These are phyloP conservation scores for Chrysopa pallens DNA, from an alignment of 1,140 invertebrate genomes.

Conservation along the genomic window DNA sequence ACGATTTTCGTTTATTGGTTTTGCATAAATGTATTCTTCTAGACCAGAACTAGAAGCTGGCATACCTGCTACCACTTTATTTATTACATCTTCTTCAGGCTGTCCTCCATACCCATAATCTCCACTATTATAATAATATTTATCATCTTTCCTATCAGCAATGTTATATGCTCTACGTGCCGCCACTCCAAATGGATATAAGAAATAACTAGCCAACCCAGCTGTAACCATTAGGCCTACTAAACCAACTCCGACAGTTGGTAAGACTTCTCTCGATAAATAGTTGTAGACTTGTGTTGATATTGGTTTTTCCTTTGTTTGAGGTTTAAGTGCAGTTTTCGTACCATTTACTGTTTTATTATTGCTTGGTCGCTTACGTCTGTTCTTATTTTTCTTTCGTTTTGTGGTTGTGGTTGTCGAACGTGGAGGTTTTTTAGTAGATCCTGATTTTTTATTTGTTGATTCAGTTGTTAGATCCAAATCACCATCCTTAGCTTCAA, in stretches of 20 bases:
- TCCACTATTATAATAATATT: conserved; percentile 40
- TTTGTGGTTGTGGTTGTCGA: conserved; percentile 16
- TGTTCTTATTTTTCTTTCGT: conserved; percentile 38
- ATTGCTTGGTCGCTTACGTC: conserved; percentile 32
- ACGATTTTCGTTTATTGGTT: conserved; percentile 2
- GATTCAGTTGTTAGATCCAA: conserved; percentile 31
- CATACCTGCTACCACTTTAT: conserved; percentile 56
- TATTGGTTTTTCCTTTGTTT: conserved; percentile 29
- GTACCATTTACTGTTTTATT: conserved; percentile 27
- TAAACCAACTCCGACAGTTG: conserved; percentile 54
- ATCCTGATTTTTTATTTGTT: conserved; percentile 21
- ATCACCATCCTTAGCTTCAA: conserved; percentile 34
- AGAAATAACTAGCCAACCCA: conserved; percentile 53
- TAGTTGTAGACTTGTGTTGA: conserved; percentile 61
- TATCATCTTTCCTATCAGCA: conserved; percentile 32
- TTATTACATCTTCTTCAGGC: conserved; percentile 52
- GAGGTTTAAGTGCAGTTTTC: conserved; percentile 24
- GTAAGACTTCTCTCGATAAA: conserved; percentile 58
- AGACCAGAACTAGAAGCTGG: conserved; percentile 15
- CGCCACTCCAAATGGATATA: conserved; percentile 49
- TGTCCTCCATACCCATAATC: conserved; percentile 41
- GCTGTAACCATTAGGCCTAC: conserved; percentile 49
- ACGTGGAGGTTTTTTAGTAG: conserved; percentile 22
- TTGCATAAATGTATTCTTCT: conserved; percentile 12
- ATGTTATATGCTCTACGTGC: conserved; percentile 44